phyloP scores from a whole-genome alignment of 2,113 vertebrate genomes.

The Paramormyrops kingsleyae region DNA sequence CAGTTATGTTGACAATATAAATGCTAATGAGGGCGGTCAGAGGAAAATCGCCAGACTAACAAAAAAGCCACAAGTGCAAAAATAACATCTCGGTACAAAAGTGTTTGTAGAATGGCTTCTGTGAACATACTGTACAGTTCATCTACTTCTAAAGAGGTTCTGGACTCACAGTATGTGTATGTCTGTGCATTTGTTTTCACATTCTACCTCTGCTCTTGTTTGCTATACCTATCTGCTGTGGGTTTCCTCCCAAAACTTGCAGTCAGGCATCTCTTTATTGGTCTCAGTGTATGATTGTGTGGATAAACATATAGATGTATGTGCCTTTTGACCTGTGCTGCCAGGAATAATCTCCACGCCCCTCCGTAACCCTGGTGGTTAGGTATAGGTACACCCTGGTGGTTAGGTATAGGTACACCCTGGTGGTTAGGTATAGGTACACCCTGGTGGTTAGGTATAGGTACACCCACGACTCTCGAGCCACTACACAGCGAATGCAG shows the following conservation, averaged over 20 bases:
- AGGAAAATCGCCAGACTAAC: background rate
- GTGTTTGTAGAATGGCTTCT: background rate
- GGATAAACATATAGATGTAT: background rate
- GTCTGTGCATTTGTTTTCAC: background rate
- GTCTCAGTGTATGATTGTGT: background rate
- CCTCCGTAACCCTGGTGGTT: background rate
- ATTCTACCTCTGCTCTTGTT: background rate
- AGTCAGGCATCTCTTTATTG: background rate
- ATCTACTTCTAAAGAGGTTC: background rate
- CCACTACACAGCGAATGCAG: background rate
- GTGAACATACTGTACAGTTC: background rate
- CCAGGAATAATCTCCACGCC: background rate
- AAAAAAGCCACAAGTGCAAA: background rate
- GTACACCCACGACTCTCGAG: background rate
- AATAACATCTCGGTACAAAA: background rate
- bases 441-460: background rate
- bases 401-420: background rate
- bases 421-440: background rate
- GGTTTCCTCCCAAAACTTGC: background rate
- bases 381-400: background rate
- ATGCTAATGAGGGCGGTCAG: background rate
- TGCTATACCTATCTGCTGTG: background rate
- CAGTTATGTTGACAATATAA: background rate
- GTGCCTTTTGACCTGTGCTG: background rate
- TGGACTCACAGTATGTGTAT: background rate